Evolutionary conservation across 2,888 invertebrate species (phyloP).

Genomic region (Lagria hirta): DNA sequence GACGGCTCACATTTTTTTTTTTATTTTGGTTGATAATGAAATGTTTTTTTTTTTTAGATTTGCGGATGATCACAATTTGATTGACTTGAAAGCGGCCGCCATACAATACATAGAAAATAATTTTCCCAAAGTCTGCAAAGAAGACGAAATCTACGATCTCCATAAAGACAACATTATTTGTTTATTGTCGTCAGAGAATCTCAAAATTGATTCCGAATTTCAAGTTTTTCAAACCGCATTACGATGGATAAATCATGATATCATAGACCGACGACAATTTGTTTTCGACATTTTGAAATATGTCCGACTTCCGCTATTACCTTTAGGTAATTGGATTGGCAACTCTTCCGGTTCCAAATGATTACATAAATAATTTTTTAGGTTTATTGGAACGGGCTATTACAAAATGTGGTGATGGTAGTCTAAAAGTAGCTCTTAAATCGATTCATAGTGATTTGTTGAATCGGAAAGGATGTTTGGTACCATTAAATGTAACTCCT

Average conservation of each 20-base stretch:
- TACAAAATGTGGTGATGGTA: conserved; percentile 73
- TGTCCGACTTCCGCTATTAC: conserved; percentile 81
- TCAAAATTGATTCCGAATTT: conserved; percentile 85
- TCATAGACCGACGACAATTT: conserved; percentile 72
- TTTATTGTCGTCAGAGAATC: conserved; percentile 80
- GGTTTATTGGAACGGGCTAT: conserved; percentile 77
- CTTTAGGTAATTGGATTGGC: conserved; percentile 55
- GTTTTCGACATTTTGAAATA: conserved; percentile 84
- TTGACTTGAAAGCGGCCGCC: conserved; percentile 74
- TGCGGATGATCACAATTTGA: conserved; percentile 85
- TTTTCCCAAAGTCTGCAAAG: conserved; percentile 77
- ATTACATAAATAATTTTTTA: too few species aligned
- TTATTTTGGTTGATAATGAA: too few species aligned
- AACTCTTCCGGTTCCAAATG: too few species aligned
- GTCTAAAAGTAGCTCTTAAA: conserved; percentile 68
- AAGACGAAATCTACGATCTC: conserved; percentile 84
- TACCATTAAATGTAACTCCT: conserved; percentile 74
- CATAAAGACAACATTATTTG: conserved; percentile 75
- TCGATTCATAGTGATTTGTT: conserved; percentile 78
- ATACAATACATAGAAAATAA: conserved; percentile 80
- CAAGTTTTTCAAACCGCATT: conserved; percentile 87
- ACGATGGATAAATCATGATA: conserved; percentile 84
- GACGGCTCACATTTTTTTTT: too few species aligned
- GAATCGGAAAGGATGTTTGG: conserved; percentile 74
- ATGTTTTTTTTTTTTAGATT: too few species aligned